Evolutionary conservation across 2,888 invertebrate species (phyloP), one percentile per base, ranked within the genome.

Genomic region (Nowickia ferox): DNA sequence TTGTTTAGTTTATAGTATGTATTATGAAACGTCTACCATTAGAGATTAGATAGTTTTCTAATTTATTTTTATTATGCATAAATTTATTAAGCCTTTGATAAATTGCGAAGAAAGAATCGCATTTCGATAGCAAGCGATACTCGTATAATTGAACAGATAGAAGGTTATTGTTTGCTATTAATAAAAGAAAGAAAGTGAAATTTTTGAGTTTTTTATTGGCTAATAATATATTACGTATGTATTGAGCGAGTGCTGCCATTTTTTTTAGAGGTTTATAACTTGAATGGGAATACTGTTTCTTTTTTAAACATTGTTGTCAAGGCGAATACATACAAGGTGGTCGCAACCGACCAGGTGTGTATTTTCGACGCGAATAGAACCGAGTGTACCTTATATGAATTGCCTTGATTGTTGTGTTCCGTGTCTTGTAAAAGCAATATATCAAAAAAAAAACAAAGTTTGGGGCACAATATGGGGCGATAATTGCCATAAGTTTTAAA

Each of bases 101-200:
- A 57, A 57, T 30, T 15, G 53, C 53, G 9, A 53, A 57, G 13
- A 57, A 22, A 57, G 13, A 13, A 59, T 38, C 59, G 38, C 4
- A 9, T 57, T 57, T 57, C 17, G 9, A 9, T 15, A 9, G 13
- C 22, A 55, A 22, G 30, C 30, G 30, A 6, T 57, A n/a, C n/a
- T n/a, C n/a, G n/a, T n/a, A 30, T 6, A 30, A 5, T 30, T 30
- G 30, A 30, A 30, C 30, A 30, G 30, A 30, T 30, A 30, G 6
- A 30, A 30, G 30, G 30, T 30, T 30, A 30, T 30, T 30, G 30
- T 30, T 30, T 30, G n/a, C 48, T n/a, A 15, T 48, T 48, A n/a
- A 59, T 1, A 38, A 57, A 30, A 57, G 9, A 4, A 13, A 38
- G 59, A 59, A 59, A 59, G 59, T 38, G 59, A 59, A 59, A 59